Evolutionary conservation across 2,888 invertebrate genomes (phyloP).

Genomic region (Empis stercorea): DNA sequence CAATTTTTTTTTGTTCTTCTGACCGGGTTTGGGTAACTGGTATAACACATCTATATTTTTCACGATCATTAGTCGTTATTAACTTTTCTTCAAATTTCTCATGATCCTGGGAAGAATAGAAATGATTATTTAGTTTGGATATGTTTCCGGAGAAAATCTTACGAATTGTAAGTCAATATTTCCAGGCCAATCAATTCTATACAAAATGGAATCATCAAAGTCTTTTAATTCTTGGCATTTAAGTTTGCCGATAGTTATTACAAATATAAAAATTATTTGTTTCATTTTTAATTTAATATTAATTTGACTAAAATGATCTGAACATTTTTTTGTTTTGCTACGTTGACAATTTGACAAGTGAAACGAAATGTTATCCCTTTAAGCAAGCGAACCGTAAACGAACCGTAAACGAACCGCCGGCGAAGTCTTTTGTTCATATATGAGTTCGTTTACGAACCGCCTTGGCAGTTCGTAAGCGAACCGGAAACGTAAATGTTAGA

Average conservation of each 20-base stretch:
- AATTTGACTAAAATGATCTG: too few relatives aligned
- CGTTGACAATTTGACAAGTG: too few relatives aligned
- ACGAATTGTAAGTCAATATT: neutral
- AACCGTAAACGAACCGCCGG: too few relatives aligned
- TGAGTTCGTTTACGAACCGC: too few relatives aligned
- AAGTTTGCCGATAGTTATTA: neutral
- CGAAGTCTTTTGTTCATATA: too few relatives aligned
- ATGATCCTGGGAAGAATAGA: conserved; percentile 15
- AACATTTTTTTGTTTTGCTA: too few relatives aligned
- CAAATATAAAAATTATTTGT: neutral
- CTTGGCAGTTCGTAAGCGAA: too few relatives aligned
- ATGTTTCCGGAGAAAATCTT: conserved; percentile 14
- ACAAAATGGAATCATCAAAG: conserved; percentile 71
- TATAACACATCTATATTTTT: conserved; percentile 70
- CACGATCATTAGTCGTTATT: conserved; percentile 63
- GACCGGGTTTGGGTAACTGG: conserved; percentile 45
- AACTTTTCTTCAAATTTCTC: conserved; percentile 45
- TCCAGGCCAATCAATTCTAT: conserved; percentile 46
- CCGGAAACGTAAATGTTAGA: too few relatives aligned
- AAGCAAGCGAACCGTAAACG: too few relatives aligned
- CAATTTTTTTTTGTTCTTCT: conserved; percentile 28
- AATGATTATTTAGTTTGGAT: conserved; percentile 16
- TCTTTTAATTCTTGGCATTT: conserved; percentile 50
- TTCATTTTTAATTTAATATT: neutral
- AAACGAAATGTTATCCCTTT: too few relatives aligned